A percentile compares a stretch with the other conserved stretches of the same genome.
These are phyloP conservation scores for Neomicropteryx cornuta DNA, from an alignment of 1,140 invertebrate species.

Conservation along the genomic window DNA sequence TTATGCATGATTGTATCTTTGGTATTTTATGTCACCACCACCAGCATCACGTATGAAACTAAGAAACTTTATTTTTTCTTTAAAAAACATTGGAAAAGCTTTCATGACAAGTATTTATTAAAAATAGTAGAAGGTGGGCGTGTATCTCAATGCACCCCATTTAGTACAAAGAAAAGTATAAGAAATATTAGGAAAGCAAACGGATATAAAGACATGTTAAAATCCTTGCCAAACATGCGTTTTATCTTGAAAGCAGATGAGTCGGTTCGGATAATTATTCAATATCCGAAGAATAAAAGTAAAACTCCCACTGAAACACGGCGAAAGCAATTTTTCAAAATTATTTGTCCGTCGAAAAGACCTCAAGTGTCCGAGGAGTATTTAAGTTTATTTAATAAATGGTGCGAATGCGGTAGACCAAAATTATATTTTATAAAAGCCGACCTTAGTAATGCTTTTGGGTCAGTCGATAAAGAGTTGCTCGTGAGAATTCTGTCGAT, in stretches of 20 bases:
- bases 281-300: constrained; percentile 27
- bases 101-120: constrained; percentile 27
- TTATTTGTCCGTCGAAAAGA: constrained; percentile 6
- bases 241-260: constrained; percentile 31
- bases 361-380: constrained; percentile 6
- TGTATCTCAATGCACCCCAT: constrained; percentile 21
- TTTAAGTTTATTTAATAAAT: constrained; percentile 19
- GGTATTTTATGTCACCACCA: constrained; percentile 35
- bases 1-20: constrained; percentile 28
- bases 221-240: constrained; percentile 29
- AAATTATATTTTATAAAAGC: constrained; percentile 36
- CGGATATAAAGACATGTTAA: constrained; percentile 21
- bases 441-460: constrained; percentile 37
- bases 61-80: constrained; percentile 34
- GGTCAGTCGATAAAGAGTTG: constrained; percentile 26
- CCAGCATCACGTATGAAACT: constrained; percentile 31
- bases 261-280: constrained; percentile 29
- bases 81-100: constrained; percentile 34
- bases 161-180: constrained; percentile 20
- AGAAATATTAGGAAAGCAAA: constrained; percentile 16
- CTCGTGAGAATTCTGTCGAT: constrained; percentile 26
- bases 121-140: constrained; percentile 21
- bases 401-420: constrained; percentile 25
- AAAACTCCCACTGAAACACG: constrained; percentile 11
- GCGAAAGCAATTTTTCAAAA: constrained; percentile 11